Conservation (phyloP, 1,140 invertebrate species). For the Drosophila chauvacae region DNA sequence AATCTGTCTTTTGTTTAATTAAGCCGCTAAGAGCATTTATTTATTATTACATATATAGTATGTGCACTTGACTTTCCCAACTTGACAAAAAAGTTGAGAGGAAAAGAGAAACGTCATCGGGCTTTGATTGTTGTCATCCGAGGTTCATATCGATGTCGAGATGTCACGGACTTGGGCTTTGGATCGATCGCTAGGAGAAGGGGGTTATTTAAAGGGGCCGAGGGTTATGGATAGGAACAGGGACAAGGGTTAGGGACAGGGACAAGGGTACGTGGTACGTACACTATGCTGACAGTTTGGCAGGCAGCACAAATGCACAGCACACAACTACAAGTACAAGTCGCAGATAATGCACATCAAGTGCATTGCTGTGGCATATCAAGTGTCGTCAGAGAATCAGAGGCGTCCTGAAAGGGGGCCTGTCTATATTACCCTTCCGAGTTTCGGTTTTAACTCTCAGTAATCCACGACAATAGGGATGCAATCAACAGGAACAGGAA, state of each 20-base stretch:
- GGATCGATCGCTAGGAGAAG: not conserved
- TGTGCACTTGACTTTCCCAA: constrained; percentile 24
- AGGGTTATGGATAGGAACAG: not conserved
- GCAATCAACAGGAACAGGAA: no score
- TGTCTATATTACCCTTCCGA: not conserved
- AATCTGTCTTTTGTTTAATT: not conserved
- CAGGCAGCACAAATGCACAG: constrained; percentile 48
- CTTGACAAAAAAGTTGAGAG: constrained; percentile 3
- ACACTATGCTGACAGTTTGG: constrained; percentile 37
- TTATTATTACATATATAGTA: not conserved
- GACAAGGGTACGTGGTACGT: constrained; percentile 7
- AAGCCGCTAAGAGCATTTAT: not conserved
- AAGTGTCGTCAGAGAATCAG: constrained; percentile 38
- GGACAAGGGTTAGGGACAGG: not conserved
- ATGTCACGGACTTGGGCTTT: constrained; percentile 5
- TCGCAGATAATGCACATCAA: constrained; percentile 66
- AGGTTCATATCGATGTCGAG: constrained; percentile 32
- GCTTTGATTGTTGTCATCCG: constrained; percentile 38
- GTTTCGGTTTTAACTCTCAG: no score
- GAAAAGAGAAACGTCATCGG: constrained; percentile 36
- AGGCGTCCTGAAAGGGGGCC: not conserved
- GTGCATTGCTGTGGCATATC: constrained; percentile 54
- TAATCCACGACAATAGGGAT: no score
- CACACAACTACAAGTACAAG: constrained; percentile 26
- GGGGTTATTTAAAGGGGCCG: not conserved